phyloP scores from a whole-genome alignment of 2,797 vertebrate species.

The Cottoperca gobio region DNA sequence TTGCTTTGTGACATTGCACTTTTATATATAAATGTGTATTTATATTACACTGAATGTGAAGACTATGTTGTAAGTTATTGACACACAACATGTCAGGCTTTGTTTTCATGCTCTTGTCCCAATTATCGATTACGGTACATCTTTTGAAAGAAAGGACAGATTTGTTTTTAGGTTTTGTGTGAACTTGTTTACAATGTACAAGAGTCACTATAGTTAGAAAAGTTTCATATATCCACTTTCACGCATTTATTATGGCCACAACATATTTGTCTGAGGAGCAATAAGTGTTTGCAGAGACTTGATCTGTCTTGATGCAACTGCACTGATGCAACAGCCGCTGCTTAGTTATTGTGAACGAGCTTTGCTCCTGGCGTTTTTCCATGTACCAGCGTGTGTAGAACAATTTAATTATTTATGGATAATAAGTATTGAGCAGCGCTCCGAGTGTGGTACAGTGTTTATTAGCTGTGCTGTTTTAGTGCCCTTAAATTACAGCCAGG shows the following conservation, averaged over 20 bases:
- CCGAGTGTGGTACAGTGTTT: conserved; percentile 31
- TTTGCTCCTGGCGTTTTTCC: conserved; percentile 29
- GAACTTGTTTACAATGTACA: conserved; percentile 5
- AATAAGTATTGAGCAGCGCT: conserved; percentile 32
- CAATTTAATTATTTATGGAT: conserved; percentile 53
- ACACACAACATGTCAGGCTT: neutral
- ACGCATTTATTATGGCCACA: neutral
- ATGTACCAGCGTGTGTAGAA: conserved; percentile 37
- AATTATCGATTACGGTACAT: neutral
- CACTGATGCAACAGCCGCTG: conserved; percentile 27
- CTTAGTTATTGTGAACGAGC: conserved; percentile 11
- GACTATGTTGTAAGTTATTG: neutral
- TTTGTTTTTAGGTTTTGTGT: conserved; percentile 1
- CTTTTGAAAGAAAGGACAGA: neutral
- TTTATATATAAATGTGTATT: too few relatives aligned
- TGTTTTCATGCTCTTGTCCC: neutral
- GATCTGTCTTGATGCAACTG: conserved; percentile 31
- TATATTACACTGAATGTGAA: neutral
- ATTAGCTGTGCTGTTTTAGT: conserved; percentile 23
- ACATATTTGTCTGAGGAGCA: conserved; percentile 15
- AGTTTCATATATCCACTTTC: conserved; percentile 16
- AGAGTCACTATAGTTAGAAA: conserved; percentile 11
- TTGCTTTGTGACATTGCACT: neutral
- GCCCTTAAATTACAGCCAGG: conserved; percentile 9
- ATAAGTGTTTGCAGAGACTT: conserved; percentile 27